Base-by-base conservation (phyloP, 2,888 invertebrate genomes). In the Caenorhabditis plicata region DNA sequence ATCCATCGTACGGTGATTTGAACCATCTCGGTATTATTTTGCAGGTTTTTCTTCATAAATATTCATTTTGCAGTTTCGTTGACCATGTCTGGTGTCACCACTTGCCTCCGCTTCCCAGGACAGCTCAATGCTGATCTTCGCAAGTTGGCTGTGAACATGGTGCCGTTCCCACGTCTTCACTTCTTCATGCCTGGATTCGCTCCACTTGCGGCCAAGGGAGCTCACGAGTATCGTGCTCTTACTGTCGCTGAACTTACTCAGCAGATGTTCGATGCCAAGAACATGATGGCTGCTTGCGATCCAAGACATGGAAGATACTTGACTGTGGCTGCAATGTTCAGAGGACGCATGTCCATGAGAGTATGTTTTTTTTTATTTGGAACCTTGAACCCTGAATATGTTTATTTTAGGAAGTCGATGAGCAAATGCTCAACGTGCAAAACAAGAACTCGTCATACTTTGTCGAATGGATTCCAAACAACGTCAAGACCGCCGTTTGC, bases 371-470 rank as follows among this genome's bases (percentile, higher is more conserved):
- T 23, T 19, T 15, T 17, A 1, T 22, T 36, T 35, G 8, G 13
- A 19, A 48, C 15, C 5, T n/a, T 36, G 7, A 15, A 5, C 15
- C 19, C 15, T 25, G 15, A n/a, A n/a, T 13, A 15, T 17, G 26
- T 4, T 31, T 40, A 36, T 50, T 57, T 32, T 19, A 71, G 80
- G 87, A 87, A 71, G 88, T 89, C 77, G 89, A 89, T 74, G 89
- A 89, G 60, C 89, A 89, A 82, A 93, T 94, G 93, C 87, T 92
- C 74, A 91, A 90, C 83, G 90, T 94, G 77, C 92, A 93, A 82
- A 92, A 91, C 85, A 93, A 93, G 85, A 93, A 93, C 86, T 88
- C 89, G 80, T 86, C 87, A 69, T 89, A 88, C 85, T 89, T 89
- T 81, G 89, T 89, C 2, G 89, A 89, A 84, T 89, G 92, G 92